These are phyloP conservation scores for Drosophila grimshawi DNA, from an alignment of 1,140 invertebrate genomes.

Conservation along the genomic window DNA sequence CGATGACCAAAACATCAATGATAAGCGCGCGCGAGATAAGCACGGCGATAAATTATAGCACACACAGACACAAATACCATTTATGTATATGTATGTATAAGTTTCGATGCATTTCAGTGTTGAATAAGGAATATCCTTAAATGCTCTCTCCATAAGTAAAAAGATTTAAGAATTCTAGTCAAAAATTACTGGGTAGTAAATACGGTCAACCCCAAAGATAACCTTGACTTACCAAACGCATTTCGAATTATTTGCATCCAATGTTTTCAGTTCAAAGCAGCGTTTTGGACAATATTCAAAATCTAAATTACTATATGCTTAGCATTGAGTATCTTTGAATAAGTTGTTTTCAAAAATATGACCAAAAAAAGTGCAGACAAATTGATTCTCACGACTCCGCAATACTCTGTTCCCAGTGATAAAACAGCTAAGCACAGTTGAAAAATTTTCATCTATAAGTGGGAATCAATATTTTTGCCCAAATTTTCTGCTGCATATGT, in stretches of 20 bases:
- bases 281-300: not conserved
- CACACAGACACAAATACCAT: not conserved
- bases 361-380: no score
- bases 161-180: not conserved
- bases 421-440: no score
- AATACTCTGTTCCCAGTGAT: no score
- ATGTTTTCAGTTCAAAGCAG: not conserved
- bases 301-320: not conserved
- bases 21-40: not conserved
- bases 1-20: conserved; percentile 10
- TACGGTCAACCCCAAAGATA: not conserved
- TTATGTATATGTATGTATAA: conserved; percentile 4
- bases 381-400: no score
- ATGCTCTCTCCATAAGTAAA: not conserved
- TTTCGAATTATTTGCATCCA: not conserved
- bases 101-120: not conserved
- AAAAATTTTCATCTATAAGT: no score
- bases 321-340: conserved; percentile 1
- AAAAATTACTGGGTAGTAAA: not conserved
- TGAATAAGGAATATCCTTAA: not conserved
- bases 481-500: no score
- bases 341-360: no score
- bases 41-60: not conserved
- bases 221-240: not conserved
- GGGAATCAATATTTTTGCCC: no score